phyloP scores from a whole-genome alignment of 2,888 invertebrate species.

The Leptinotarsa peninsularis region DNA sequence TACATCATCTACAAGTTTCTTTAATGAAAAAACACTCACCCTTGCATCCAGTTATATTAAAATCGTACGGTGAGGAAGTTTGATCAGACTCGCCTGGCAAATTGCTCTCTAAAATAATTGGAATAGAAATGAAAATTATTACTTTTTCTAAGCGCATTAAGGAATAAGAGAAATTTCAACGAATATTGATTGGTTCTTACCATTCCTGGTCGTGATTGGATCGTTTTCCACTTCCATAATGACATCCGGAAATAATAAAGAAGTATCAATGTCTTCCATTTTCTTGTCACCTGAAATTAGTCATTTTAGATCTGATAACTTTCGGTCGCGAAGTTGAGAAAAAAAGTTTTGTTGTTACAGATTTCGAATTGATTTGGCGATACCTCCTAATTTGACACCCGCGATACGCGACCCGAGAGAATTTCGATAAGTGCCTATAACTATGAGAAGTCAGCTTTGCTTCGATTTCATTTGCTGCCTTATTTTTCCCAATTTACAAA shows the following conservation, averaged over 20 bases:
- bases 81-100: slow-evolving; percentile 27
- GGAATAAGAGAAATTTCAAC: neutral
- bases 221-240: slow-evolving; percentile 61
- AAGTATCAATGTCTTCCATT: slow-evolving; percentile 54
- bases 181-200: slow-evolving; percentile 32
- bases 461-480: too few species aligned
- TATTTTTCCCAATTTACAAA: too few species aligned
- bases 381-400: too few species aligned
- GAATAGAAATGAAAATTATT: neutral
- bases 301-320: neutral
- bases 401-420: too few species aligned
- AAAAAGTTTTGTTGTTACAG: neutral
- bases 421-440: too few species aligned
- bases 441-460: too few species aligned
- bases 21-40: slow-evolving; percentile 41
- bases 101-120: slow-evolving; percentile 23
- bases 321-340: neutral
- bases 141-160: too few species aligned
- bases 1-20: too few species aligned
- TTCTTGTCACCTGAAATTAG: slow-evolving; percentile 21
- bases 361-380: too few species aligned
- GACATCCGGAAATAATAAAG: slow-evolving; percentile 61
- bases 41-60: slow-evolving; percentile 56
- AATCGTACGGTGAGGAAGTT: slow-evolving; percentile 52
- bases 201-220: slow-evolving; percentile 47